Evolutionary conservation across 2,113 vertebrate genomes (phyloP).

Genomic region (Channa argus): DNA sequence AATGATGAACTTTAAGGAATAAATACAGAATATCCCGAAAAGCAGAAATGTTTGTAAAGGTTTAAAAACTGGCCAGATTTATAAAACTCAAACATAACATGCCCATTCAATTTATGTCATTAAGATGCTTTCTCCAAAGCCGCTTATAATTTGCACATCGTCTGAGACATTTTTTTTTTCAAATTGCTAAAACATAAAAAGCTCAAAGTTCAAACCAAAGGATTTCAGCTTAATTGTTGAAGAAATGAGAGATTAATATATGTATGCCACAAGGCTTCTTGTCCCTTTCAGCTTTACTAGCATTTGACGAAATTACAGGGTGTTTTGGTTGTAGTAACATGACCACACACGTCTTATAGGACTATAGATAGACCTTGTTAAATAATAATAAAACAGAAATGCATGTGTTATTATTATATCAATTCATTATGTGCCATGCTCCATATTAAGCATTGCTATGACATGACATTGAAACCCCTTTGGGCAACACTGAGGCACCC

Average conservation of each 20-base stretch:
- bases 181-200: background rate
- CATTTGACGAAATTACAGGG: conserved; percentile 8
- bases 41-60: conserved; percentile 9
- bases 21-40: conserved; percentile 8
- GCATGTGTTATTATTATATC: conserved; percentile 70
- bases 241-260: background rate
- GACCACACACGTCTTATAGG: conserved; percentile 38
- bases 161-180: too few relatives aligned
- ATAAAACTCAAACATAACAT: background rate
- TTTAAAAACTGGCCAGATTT: background rate
- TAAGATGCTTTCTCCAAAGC: too few relatives aligned
- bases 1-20: conserved; percentile 2
- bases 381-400: conserved; percentile 40
- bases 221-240: background rate
- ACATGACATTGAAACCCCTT: conserved; percentile 81
- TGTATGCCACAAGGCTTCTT: background rate
- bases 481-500: conserved; percentile 66
- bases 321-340: conserved; percentile 1
- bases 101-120: background rate
- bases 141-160: background rate
- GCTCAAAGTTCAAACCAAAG: background rate
- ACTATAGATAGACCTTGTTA: conserved; percentile 43
- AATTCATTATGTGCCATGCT: conserved; percentile 67
- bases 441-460: conserved; percentile 68
- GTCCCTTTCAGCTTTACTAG: background rate